Percentiles rank a stretch among this genome's conserved stretches.
Conservation (phyloP, 2,113 vertebrate genomes). For the Tringa solitaria region DNA sequence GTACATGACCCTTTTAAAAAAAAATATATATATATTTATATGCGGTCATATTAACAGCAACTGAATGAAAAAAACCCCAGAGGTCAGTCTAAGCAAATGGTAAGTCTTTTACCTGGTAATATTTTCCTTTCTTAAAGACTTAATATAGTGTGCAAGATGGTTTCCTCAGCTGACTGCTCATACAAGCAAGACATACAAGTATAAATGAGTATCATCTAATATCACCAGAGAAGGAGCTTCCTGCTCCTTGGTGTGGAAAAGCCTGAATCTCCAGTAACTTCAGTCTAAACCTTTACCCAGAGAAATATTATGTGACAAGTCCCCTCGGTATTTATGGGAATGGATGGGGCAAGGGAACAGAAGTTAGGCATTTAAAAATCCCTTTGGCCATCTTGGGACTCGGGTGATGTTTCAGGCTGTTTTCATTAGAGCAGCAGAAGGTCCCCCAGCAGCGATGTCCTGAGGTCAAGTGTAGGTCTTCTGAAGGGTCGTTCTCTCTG, state of each 20-base stretch:
- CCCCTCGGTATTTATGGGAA: not conserved
- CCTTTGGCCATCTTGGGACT: not conserved
- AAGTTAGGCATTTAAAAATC: not conserved
- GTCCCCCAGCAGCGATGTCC: not conserved
- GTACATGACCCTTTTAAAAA: not conserved
- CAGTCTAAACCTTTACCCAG: not conserved
- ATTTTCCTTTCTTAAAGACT: not conserved
- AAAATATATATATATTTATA: not conserved
- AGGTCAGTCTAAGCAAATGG: not conserved
- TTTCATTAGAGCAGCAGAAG: not conserved
- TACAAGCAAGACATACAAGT: too few species aligned
- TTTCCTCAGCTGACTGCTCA: not conserved
- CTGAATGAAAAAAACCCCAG: not conserved
- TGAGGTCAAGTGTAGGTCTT: not conserved
- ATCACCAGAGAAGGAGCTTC: not conserved
- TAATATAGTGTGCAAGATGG: not conserved
- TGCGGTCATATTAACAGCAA: not conserved
- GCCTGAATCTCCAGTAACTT: not conserved
- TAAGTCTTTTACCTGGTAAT: not conserved
- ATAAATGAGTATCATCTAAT: not conserved
- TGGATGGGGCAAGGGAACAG: not conserved
- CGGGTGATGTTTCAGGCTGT: not conserved
- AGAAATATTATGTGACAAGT: not conserved
- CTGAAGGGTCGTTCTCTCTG: not conserved
- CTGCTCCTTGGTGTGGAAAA: accelerated